These are phyloP conservation scores for Marasmarcha lunaedactyla DNA, from an alignment of 2,888 invertebrate genomes.

Conservation along the genomic window DNA sequence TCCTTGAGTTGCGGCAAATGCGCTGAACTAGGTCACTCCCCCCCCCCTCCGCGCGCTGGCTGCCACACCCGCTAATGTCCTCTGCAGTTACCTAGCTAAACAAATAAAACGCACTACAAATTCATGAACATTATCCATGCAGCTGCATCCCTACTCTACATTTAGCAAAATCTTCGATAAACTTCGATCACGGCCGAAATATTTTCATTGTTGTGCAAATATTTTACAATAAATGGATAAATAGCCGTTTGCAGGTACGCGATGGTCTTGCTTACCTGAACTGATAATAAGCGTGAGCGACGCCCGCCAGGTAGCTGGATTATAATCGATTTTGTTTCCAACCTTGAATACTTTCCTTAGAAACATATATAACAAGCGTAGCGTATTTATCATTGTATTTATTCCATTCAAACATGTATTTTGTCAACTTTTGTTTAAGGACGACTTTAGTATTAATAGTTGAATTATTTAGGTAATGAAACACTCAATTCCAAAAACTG, in stretches of 20 bases:
- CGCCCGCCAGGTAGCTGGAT: constrained; percentile 49
- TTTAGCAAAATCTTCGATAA: not conserved
- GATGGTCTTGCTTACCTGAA: constrained; percentile 39
- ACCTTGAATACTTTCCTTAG: constrained; percentile 2
- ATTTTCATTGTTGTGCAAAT: constrained; percentile 22
- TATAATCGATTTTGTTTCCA: constrained; percentile 35
- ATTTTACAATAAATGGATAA: constrained; percentile 24
- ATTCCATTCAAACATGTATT: too few relatives aligned
- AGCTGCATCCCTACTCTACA: too few relatives aligned
- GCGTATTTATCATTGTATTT: too few relatives aligned
- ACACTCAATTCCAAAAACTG: too few relatives aligned
- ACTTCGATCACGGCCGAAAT: constrained; percentile 24
- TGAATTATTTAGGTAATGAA: too few relatives aligned
- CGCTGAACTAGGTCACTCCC: constrained; percentile 60
- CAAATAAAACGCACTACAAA: constrained; percentile 28
- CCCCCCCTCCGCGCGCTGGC: constrained; percentile 24
- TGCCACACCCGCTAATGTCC: constrained; percentile 6
- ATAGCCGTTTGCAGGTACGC: constrained; percentile 25
- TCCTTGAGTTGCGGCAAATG: constrained; percentile 61
- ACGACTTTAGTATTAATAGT: too few relatives aligned
- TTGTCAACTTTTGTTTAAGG: too few relatives aligned
- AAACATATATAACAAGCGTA: not conserved
- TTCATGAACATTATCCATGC: too few relatives aligned
- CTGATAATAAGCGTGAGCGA: constrained; percentile 33
- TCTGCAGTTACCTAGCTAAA: constrained; percentile 14